phyloP scores from a whole-genome alignment of 2,888 invertebrate species.

The Merodon equestris region DNA sequence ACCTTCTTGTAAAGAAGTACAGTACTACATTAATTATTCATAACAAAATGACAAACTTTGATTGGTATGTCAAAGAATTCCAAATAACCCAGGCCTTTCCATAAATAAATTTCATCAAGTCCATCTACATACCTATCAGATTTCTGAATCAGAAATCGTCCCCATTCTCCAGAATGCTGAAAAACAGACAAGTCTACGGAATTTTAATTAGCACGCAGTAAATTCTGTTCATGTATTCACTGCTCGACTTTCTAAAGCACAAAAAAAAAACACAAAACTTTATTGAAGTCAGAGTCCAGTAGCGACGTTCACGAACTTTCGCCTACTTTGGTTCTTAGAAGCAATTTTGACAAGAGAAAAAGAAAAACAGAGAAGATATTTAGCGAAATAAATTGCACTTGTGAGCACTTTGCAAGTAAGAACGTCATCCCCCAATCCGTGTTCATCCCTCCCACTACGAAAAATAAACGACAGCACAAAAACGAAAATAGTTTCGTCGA shows the following conservation, averaged over 20 bases:
- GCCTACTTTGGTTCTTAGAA: background rate
- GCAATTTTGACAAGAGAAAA: background rate
- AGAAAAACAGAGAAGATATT: background rate
- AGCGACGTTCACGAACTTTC: background rate
- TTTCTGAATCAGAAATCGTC: too few relatives aligned
- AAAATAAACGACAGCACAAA: background rate
- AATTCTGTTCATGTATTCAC: background rate
- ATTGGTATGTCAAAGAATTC: too few relatives aligned
- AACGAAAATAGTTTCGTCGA: background rate
- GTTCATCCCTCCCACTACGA: background rate
- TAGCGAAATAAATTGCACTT: constrained; percentile 29
- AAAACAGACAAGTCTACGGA: too few relatives aligned
- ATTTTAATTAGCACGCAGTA: background rate
- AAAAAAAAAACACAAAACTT: background rate
- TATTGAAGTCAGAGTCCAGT: background rate
- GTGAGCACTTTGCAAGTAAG: background rate
- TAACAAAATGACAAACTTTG: too few relatives aligned
- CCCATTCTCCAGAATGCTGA: too few relatives aligned
- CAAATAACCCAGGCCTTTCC: too few relatives aligned
- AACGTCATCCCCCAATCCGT: constrained; percentile 6
- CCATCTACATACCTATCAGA: too few relatives aligned
- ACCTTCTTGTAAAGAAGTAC: too few relatives aligned
- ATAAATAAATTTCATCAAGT: too few relatives aligned
- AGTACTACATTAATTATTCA: too few relatives aligned
- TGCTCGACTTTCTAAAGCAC: background rate